Evolutionary conservation across 2,888 invertebrate genomes (phyloP), one percentile per base, ranked within the genome.

Genomic region (Endotricha flammealis): DNA sequence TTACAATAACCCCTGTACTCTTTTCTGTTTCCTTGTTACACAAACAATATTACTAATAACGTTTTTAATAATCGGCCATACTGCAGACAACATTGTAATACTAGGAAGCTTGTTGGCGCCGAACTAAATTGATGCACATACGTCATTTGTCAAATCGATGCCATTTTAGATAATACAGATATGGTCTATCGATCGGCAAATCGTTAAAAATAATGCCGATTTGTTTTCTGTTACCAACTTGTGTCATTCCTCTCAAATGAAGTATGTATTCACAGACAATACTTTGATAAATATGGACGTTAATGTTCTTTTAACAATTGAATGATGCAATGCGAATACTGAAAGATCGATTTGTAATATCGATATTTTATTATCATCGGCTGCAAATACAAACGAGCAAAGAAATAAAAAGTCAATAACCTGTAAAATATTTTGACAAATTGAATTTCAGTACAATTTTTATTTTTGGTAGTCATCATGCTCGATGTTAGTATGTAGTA

Each of bases 281-380:
- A 58, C 59, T 58, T 20, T 62, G 62, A 78, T 77, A 70, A 71
- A 61, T 51, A 50, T 49, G 48, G 74, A 75, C 73, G 61, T 73
- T 71, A 66, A 77, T 71, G 64, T 57, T 46, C 52, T 38, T 53
- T 36, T 53, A 59, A 57, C 68, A 75, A 81, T 82, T 77, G 78
- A 63, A 78, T 77, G 80, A 8, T 20, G 20, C 20, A 7, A 4
- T 20, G 6, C 20, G 20, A 20, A 20, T 20, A 20, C 20, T 8
- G 3, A 20, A 20, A 20, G 20, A 20, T 62, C 58, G 62, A 67
- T 70, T 58, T 54, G 55, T 57, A 50, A 56, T 57, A 63, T 55
- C 47, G 49, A 53, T 51, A 20, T 64, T 67, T 70, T 67, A 71
- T 70, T 65, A 42, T 44, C 61, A 55, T 53, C n/a, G n/a, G n/a